Conservation (phyloP, 2,888 invertebrate genomes). For the Resseliella maxima region DNA sequence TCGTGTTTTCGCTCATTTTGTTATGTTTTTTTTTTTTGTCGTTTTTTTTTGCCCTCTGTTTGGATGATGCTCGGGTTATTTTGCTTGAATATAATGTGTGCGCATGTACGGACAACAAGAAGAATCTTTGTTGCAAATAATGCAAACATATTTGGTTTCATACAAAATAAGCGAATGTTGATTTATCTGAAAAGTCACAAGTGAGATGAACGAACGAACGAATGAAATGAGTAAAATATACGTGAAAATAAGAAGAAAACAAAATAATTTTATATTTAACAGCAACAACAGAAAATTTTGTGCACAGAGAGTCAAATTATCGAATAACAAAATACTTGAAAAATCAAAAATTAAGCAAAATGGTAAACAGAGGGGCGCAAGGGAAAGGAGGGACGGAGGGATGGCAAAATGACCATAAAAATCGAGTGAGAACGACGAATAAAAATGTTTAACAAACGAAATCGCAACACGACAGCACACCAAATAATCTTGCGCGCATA, state of each 20-base stretch:
- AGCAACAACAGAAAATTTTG: neutral
- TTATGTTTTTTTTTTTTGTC: neutral
- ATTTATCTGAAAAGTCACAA: constrained; percentile 14
- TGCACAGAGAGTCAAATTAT: constrained; percentile 12
- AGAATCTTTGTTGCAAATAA: constrained; percentile 15
- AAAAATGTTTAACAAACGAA: neutral
- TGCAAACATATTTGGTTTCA: constrained; percentile 36
- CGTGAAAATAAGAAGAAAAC: neutral
- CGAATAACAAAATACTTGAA: constrained; percentile 30
- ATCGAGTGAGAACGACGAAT: constrained; percentile 35
- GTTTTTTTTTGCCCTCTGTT: neutral
- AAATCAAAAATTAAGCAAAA: neutral
- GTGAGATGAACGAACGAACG: neutral
- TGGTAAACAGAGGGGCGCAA: neutral
- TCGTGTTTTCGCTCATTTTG: constrained; percentile 1
- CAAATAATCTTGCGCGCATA: neutral
- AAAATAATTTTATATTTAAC: no score
- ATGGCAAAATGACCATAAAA: constrained; percentile 22
- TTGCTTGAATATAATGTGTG: neutral
- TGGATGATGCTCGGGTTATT: neutral
- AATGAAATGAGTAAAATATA: neutral
- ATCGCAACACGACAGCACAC: neutral
- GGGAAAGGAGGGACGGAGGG: neutral
- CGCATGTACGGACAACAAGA: neutral
- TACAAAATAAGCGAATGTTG: constrained; percentile 27